Conservation (phyloP, 1,140 invertebrate species). For the Pseudomyrmex flavicornis region DNA sequence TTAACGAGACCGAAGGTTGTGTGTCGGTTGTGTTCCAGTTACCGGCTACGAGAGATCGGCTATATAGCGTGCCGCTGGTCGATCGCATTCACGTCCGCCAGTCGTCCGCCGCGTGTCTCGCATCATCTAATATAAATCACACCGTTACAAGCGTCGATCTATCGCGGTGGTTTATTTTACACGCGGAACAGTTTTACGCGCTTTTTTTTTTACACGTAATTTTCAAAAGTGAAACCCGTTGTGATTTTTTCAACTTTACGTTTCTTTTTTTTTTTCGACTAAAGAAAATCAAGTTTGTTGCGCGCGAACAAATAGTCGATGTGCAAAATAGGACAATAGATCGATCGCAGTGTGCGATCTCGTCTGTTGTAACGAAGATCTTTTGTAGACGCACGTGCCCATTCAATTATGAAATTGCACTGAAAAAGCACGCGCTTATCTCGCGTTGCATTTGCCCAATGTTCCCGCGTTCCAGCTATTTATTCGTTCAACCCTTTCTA, state of each 20-base stretch:
- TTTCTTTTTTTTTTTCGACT: too few species aligned
- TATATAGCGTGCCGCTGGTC: not conserved
- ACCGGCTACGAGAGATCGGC: conserved; percentile 1
- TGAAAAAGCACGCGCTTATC: not conserved
- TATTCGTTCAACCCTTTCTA: conserved; percentile 21
- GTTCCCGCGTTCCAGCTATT: conserved; percentile 35
- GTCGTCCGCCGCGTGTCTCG: not conserved
- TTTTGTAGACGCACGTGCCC: not conserved
- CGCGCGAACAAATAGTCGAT: too few species aligned
- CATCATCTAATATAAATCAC: not conserved
- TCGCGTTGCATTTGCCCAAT: conserved; percentile 42
- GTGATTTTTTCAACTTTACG: too few species aligned
- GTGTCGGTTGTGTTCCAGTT: conserved; percentile 28
- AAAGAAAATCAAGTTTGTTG: too few species aligned
- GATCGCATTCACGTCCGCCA: conserved; percentile 10
- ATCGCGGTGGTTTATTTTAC: not conserved
- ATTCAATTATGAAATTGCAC: conserved; percentile 37
- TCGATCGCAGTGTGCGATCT: not conserved
- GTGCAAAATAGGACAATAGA: too few species aligned
- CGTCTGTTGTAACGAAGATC: conserved; percentile 3
- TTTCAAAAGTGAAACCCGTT: too few species aligned
- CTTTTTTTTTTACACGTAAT: too few species aligned
- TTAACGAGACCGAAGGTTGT: conserved; percentile 49
- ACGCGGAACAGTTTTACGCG: too few species aligned
- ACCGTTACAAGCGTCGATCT: not conserved